Base-by-base conservation (phyloP, 1,140 invertebrate genomes). In the Dreissena rostriformis region DNA sequence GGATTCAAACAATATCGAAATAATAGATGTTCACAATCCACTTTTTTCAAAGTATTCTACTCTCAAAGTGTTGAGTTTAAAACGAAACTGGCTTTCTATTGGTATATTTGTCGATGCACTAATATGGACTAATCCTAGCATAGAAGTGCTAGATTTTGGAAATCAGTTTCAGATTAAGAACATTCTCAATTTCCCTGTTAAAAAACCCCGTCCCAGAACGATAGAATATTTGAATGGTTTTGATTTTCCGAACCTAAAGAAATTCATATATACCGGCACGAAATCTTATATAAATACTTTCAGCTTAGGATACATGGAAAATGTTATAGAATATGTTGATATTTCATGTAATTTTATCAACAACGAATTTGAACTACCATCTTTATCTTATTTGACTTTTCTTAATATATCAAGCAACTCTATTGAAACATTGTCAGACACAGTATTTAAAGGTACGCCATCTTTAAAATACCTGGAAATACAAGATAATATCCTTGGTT, bases 371-470 rank as follows among this genome's bases (percentile, higher is more conserved):
- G 14, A 39, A 24, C 73, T 81, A 51, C 17, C 57, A 19, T 67
- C 55, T 1, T 49, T 81, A 5, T 4, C 7, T 14, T 10, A n/a
- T 26, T 12, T 85, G 14, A n/a, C 17, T 55, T 55, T 65, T 67
- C 61, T 85, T 57, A 77, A 85, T 49, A 22, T 85, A 14, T 73
- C 75, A 6, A 19, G 28, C 19, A 85, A 85, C n/a, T 76, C 28
- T 26, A 77, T 76, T 53, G 76, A 79, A 39, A 17, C 4, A n/a
- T 63, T 80, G 2, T 26, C 55, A 14, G 14, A 10, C 26, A 70
- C 28, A 17, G 24, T 63, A 19, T 85, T 85, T 70, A 5, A 67
- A 72, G 73, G 53, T 17, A 55, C 74, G 49, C 7, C 10, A 1
- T n/a, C 39, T 6, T 7, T 85, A 49, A 19, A 73, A 53, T 17